These are phyloP conservation scores for Oncorhynchus mykiss DNA, from an alignment of 2,113 vertebrate genomes.

Conservation along the genomic window DNA sequence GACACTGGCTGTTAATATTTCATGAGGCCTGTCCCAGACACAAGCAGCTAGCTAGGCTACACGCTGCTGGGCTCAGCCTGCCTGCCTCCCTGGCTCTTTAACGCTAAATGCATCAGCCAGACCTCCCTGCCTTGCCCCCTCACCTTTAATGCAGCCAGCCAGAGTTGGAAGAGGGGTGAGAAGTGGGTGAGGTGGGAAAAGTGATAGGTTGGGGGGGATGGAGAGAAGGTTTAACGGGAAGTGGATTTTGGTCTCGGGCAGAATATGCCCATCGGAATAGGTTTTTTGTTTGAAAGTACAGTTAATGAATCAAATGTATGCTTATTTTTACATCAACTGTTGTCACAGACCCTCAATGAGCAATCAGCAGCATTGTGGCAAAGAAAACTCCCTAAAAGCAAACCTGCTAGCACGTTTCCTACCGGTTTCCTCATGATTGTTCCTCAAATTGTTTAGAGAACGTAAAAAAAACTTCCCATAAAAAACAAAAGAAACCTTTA, in stretches of 20 bases:
- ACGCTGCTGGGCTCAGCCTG: constrained; percentile 56
- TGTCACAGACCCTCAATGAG: no score
- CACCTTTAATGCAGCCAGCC: constrained; percentile 68
- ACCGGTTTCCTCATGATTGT: no score
- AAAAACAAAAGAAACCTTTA: no score
- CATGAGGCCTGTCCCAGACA: constrained; percentile 76
- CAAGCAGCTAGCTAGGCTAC: constrained; percentile 26
- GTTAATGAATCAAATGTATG: background rate
- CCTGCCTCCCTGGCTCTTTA: constrained; percentile 63
- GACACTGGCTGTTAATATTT: constrained; percentile 80
- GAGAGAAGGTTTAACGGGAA: background rate
- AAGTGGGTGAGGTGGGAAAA: constrained; percentile 8
- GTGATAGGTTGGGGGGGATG: constrained; percentile 1
- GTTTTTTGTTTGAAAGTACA: background rate
- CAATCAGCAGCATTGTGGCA: no score
- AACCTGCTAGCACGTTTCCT: no score
- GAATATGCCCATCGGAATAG: background rate
- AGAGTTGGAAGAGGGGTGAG: constrained; percentile 20
- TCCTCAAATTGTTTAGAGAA: no score
- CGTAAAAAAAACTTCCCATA: no score
- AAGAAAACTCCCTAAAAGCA: no score
- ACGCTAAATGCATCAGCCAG: constrained; percentile 70
- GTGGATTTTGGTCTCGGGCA: constrained; percentile 26
- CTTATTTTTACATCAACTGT: no score
- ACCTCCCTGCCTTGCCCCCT: constrained; percentile 51